These are phyloP conservation scores for Leptonema lineaticorne DNA, from an alignment of 1,140 invertebrate species.

Conservation along the genomic window DNA sequence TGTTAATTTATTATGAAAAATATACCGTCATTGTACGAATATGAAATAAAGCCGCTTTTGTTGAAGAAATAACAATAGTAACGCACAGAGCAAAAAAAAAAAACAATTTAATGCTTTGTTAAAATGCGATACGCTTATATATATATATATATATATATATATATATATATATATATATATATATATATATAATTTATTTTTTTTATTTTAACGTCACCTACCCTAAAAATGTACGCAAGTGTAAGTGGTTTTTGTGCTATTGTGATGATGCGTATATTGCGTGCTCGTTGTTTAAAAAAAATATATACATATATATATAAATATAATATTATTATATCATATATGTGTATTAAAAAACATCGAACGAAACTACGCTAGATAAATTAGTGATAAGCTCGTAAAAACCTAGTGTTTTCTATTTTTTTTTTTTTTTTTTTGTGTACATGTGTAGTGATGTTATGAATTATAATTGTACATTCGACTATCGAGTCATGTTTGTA, in stretches of 20 bases:
- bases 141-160: no score
- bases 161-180: no score
- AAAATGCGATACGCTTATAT: constrained; percentile 9
- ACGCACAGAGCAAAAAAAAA: neutral
- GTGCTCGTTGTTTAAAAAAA: neutral
- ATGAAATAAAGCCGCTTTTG: constrained; percentile 6
- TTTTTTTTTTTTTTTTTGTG: neutral
- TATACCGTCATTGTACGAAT: constrained; percentile 11
- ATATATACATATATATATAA: neutral
- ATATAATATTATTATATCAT: no score
- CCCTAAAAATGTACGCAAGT: neutral
- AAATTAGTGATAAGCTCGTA: constrained; percentile 8
- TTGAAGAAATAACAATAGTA: constrained; percentile 8
- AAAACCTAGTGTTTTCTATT: neutral
- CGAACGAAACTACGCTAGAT: neutral
- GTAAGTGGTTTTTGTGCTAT: constrained; percentile 4
- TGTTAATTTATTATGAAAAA: constrained; percentile 8
- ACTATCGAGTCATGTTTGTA: neutral
- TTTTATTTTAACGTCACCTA: neutral
- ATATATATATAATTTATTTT: no score
- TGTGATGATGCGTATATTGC: constrained; percentile 19
- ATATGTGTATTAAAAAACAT: neutral
- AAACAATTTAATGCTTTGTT: constrained; percentile 18
- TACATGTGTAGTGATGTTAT: no score
- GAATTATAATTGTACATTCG: neutral